A percentile compares a stretch with the other conserved stretches of the same genome.
These are phyloP conservation scores for Apodemia duryi DNA, from an alignment of 2,888 invertebrate genomes.

Conservation along the genomic window DNA sequence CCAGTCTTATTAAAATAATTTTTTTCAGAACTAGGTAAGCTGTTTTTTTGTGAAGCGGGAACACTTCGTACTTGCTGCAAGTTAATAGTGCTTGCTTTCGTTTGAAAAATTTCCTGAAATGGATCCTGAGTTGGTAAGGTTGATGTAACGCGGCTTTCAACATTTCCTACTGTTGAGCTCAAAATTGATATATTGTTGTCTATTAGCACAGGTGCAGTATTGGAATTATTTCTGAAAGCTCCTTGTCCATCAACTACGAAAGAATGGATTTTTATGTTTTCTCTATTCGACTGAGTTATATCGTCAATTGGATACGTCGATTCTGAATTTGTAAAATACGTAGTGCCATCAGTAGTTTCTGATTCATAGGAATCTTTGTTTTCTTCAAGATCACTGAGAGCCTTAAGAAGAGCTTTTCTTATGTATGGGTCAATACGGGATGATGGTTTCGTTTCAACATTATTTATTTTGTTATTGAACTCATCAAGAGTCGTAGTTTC, in stretches of 20 bases:
- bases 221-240: constrained; percentile 55
- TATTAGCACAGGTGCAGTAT: constrained; percentile 50
- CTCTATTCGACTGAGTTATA: constrained; percentile 21
- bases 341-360: neutral
- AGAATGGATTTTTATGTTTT: constrained; percentile 76
- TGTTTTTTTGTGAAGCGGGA: constrained; percentile 44
- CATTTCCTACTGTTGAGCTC: constrained; percentile 67
- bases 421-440: neutral
- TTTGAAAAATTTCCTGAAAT: constrained; percentile 63
- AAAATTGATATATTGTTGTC: constrained; percentile 65
- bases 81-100: constrained; percentile 53
- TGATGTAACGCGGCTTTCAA: constrained; percentile 64
- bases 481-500: neutral
- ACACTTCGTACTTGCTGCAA: constrained; percentile 65
- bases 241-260: constrained; percentile 72
- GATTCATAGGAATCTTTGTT: neutral
- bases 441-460: constrained; percentile 9
- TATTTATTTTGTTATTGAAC: neutral
- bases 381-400: constrained; percentile 5
- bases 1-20: constrained; percentile 39
- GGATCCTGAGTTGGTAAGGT: constrained; percentile 60
- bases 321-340: constrained; percentile 8
- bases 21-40: constrained; percentile 20
- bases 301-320: neutral
- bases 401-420: constrained; percentile 7